Percentiles rank a stretch among this genome's conserved stretches.
phyloP scores from a whole-genome alignment of 1,140 invertebrate species.

The Eubasilissa regina region DNA sequence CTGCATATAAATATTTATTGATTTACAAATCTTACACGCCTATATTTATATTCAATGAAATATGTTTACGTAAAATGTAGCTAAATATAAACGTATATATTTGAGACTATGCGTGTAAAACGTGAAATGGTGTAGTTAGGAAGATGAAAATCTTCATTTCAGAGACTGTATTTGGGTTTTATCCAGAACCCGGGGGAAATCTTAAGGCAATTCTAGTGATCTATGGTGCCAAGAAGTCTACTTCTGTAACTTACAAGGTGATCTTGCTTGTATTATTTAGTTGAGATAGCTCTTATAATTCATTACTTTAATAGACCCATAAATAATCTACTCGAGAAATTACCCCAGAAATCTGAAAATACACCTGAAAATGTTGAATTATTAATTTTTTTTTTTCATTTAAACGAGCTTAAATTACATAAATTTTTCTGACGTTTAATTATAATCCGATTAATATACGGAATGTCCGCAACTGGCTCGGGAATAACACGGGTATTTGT shows the following conservation, averaged over 20 bases:
- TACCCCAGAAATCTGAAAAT: too few species aligned
- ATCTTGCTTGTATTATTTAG: constrained; percentile 13
- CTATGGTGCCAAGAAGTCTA: constrained; percentile 34
- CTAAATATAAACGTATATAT: too few species aligned
- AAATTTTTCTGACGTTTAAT: too few species aligned
- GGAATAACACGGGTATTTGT: too few species aligned
- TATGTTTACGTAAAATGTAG: neutral
- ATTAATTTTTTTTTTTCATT: too few species aligned
- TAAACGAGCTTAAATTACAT: too few species aligned
- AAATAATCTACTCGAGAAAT: too few species aligned
- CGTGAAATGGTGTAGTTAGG: neutral
- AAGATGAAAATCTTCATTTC: constrained; percentile 14
- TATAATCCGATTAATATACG: too few species aligned
- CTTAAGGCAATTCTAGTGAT: constrained; percentile 27
- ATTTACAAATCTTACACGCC: neutral
- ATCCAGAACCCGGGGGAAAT: constrained; percentile 22
- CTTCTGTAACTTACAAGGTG: constrained; percentile 9
- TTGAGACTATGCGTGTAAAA: neutral
- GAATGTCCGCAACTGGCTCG: too few species aligned
- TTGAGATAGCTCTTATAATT: neutral
- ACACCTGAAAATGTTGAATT: too few species aligned
- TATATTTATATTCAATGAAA: neutral
- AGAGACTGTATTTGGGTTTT: constrained; percentile 19
- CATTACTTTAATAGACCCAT: constrained; percentile 6
- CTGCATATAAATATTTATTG: neutral